These are phyloP conservation scores for Boleophthalmus pectinirostris DNA, from an alignment of 2,113 vertebrate species.

Conservation along the genomic window DNA sequence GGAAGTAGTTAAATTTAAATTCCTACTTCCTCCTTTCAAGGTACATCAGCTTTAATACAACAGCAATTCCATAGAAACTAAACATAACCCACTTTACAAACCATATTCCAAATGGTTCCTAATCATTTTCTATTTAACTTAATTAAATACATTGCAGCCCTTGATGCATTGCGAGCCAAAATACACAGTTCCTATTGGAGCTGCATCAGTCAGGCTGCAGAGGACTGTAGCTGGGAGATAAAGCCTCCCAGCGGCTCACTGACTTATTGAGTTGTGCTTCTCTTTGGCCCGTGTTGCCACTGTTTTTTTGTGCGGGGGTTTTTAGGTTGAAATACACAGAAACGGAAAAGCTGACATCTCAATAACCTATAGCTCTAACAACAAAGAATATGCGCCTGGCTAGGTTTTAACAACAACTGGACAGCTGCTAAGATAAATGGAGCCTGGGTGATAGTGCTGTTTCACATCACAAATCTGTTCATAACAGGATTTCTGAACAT, in stretches of 20 bases:
- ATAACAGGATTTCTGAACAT: no score
- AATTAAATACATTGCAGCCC: constrained; percentile 29
- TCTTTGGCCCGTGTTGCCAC: constrained; percentile 17
- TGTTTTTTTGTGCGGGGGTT: constrained; percentile 11
- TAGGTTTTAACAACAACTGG: constrained; percentile 6
- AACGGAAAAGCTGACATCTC: background rate
- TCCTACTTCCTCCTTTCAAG: no score
- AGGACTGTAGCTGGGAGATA: constrained; percentile 43
- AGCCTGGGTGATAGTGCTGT: background rate
- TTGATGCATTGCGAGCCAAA: constrained; percentile 36
- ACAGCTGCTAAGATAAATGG: constrained; percentile 7
- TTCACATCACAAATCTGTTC: background rate
- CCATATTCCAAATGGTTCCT: constrained; percentile 20
- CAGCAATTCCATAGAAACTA: background rate
- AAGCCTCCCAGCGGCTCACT: constrained; percentile 25
- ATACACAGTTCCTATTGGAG: constrained; percentile 36
- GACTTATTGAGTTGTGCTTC: constrained; percentile 26
- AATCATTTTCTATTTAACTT: constrained; percentile 26
- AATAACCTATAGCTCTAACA: constrained; percentile 16
- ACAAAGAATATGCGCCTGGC: background rate
- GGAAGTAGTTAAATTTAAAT: no score
- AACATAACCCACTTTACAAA: background rate
- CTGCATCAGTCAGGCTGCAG: constrained; percentile 39
- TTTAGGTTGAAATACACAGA: constrained; percentile 21
- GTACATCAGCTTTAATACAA: background rate